phyloP scores from a whole-genome alignment of 1,140 invertebrate genomes.

The Belonocnema kinseyi region DNA sequence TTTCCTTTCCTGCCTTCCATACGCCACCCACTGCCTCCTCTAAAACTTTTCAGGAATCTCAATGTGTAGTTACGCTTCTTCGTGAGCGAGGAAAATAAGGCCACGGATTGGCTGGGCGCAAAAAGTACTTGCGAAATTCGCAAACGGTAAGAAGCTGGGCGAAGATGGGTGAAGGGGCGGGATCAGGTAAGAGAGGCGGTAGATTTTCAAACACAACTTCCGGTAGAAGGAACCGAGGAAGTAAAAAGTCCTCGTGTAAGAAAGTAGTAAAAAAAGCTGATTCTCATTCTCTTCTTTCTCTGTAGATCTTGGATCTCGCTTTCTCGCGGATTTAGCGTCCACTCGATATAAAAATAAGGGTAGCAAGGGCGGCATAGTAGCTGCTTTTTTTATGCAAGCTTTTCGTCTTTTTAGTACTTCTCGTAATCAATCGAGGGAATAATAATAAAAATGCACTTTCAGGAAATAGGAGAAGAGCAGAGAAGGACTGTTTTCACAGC shows the following conservation, averaged over 20 bases:
- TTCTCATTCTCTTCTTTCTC: background rate
- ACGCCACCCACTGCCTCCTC: background rate
- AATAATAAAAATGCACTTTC: slow-evolving; percentile 17
- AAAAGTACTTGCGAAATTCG: slow-evolving; percentile 20
- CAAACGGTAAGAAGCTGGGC: slow-evolving; percentile 33
- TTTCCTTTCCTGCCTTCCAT: slow-evolving; percentile 38
- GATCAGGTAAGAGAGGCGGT: slow-evolving; percentile 8
- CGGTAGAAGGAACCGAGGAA: slow-evolving; percentile 1
- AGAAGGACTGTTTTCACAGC: background rate
- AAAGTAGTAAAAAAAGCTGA: slow-evolving; percentile 11
- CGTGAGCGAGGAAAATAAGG: slow-evolving; percentile 33
- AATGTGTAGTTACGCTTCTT: slow-evolving; percentile 37
- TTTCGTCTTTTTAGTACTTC: background rate
- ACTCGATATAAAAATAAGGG: background rate
- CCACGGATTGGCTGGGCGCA: slow-evolving; percentile 2
- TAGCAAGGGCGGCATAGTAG: background rate
- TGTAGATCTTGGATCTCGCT: background rate
- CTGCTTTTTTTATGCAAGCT: slow-evolving; percentile 7
- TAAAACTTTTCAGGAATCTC: slow-evolving; percentile 52
- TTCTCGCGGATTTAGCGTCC: background rate
- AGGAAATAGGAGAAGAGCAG: background rate
- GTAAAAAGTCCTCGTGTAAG: slow-evolving; percentile 8
- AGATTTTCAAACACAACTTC: slow-evolving; percentile 19
- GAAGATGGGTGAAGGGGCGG: slow-evolving; percentile 13
- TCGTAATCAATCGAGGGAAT: slow-evolving; percentile 16